phyloP scores from a whole-genome alignment of 2,888 invertebrate genomes.

The Sinotaia quadrata region DNA sequence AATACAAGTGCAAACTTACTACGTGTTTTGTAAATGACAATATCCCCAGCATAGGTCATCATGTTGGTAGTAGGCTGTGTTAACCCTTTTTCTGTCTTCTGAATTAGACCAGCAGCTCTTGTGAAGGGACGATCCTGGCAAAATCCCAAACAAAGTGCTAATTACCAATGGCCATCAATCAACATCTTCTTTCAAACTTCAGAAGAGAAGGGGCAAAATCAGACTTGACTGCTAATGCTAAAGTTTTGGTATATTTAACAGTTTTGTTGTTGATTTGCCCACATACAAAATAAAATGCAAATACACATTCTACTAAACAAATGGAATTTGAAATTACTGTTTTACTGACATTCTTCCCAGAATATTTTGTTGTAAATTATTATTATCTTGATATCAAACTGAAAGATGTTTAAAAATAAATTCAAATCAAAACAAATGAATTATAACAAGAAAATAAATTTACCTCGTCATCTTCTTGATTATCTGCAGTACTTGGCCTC shows the following conservation, averaged over 20 bases:
- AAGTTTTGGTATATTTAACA: too few relatives aligned
- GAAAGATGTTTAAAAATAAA: too few relatives aligned
- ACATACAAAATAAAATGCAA: too few relatives aligned
- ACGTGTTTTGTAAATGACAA: constrained; percentile 58
- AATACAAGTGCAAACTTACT: constrained; percentile 53
- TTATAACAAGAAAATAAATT: neutral
- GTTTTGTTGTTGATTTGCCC: too few relatives aligned
- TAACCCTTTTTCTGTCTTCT: constrained; percentile 41
- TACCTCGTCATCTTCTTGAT: constrained; percentile 53
- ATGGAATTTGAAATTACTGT: too few relatives aligned
- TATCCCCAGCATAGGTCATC: constrained; percentile 56
- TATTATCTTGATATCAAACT: too few relatives aligned
- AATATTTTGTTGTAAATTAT: too few relatives aligned
- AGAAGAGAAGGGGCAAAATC: neutral
- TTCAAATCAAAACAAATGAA: too few relatives aligned
- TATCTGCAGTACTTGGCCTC: constrained; percentile 67
- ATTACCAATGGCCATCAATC: neutral
- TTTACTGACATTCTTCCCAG: too few relatives aligned
- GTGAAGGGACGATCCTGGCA: constrained; percentile 64
- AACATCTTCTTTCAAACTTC: neutral
- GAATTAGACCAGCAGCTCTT: constrained; percentile 56
- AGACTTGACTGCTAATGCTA: too few relatives aligned
- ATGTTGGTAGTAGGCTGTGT: constrained; percentile 46
- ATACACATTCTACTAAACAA: too few relatives aligned
- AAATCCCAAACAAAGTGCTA: neutral